Percentiles rank a stretch among this genome's conserved stretches.
Evolutionary conservation across 2,113 vertebrate genomes (phyloP).

Genomic region (Morphnarchus princeps): DNA sequence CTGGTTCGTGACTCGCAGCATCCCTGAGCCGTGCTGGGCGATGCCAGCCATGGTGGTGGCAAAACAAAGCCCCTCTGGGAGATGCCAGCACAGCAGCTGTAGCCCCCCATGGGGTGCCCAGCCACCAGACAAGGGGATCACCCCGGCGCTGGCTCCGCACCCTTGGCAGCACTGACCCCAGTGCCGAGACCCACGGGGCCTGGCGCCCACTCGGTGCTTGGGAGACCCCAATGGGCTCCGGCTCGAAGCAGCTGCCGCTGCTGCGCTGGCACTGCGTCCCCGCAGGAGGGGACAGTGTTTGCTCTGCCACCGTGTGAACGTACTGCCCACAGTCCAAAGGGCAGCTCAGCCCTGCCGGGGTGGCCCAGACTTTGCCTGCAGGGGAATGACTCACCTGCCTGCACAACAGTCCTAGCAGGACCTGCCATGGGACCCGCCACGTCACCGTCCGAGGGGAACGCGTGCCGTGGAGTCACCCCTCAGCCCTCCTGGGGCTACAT

Average conservation of each 20-base stretch:
- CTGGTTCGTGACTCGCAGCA: rapidly evolving
- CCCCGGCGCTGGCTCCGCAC: rapidly evolving
- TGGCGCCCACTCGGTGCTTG: not conserved
- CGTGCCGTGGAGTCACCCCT: not conserved
- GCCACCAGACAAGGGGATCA: rapidly evolving
- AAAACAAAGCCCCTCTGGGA: not conserved
- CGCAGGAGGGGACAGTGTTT: not conserved
- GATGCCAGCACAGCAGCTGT: not conserved
- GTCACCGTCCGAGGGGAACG: not conserved
- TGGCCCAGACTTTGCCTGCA: slow-evolving; percentile 32
- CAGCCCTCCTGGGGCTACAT: not conserved
- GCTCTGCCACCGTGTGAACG: not conserved
- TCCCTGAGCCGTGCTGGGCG: rapidly evolving
- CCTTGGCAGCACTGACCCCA: not conserved
- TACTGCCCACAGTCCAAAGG: not conserved
- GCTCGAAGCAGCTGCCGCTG: rapidly evolving
- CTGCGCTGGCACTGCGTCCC: not conserved
- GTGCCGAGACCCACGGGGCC: rapidly evolving
- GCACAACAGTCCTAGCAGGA: not conserved
- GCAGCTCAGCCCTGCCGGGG: not conserved
- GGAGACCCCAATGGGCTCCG: not conserved
- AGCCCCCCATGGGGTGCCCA: rapidly evolving
- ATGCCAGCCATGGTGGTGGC: not conserved
- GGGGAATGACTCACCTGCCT: not conserved
- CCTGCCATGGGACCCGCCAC: rapidly evolving